phyloP scores from a whole-genome alignment of 2,113 vertebrate genomes.

The Phainopepla nitens region DNA sequence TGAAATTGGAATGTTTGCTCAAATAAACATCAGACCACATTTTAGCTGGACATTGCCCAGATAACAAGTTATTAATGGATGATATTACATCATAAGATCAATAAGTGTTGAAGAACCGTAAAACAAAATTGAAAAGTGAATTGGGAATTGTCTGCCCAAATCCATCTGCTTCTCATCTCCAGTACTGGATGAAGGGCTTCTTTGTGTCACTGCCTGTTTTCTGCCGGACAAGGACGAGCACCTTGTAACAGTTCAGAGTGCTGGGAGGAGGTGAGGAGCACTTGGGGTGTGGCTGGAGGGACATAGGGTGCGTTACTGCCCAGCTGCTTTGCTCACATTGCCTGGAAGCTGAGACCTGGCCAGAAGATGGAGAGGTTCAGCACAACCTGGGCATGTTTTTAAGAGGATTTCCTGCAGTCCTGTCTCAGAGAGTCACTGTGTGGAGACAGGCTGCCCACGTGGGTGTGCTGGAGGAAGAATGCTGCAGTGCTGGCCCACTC shows the following conservation, averaged over 20 bases:
- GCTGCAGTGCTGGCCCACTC: background rate
- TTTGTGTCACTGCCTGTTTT: background rate
- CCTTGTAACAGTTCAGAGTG: background rate
- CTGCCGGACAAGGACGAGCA: background rate
- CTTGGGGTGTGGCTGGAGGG: background rate
- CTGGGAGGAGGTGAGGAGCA: background rate
- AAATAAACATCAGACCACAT: background rate
- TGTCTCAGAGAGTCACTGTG: background rate
- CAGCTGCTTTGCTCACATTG: background rate
- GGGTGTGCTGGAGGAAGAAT: background rate
- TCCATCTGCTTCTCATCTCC: background rate
- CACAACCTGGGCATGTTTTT: background rate
- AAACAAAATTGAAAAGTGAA: background rate
- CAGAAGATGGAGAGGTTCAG: background rate
- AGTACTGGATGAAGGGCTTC: background rate
- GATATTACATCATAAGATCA: background rate
- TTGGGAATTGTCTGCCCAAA: background rate
- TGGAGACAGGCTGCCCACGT: background rate
- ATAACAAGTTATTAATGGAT: background rate
- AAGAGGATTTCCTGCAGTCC: background rate
- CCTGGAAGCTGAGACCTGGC: background rate
- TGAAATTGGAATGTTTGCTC: background rate
- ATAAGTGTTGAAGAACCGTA: background rate
- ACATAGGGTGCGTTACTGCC: background rate
- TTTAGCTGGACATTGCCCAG: background rate